A percentile compares a stretch with the other conserved stretches of the same genome.
Conservation (phyloP, 2,888 invertebrate species). For the Cantharis flavilabris region DNA sequence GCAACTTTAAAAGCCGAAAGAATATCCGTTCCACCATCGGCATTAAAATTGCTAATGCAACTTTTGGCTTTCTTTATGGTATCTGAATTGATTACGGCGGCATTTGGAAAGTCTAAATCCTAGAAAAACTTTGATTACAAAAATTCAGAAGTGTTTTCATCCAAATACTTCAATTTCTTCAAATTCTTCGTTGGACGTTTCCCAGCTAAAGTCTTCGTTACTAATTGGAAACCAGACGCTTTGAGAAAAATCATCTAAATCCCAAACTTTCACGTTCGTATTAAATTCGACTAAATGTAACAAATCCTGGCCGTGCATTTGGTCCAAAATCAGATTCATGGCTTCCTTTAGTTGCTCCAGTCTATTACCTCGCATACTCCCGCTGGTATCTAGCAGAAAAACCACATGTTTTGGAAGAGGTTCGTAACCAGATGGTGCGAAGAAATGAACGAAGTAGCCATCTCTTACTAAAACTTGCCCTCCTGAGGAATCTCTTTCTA, state of each 20-base stretch:
- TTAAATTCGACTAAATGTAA: conserved; percentile 72
- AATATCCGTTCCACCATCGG: conserved; percentile 69
- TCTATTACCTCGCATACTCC: conserved; percentile 73
- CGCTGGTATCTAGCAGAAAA: conserved; percentile 77
- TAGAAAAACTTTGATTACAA: neutral
- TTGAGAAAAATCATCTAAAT: conserved; percentile 56
- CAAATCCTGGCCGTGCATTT: conserved; percentile 65
- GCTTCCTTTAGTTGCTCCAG: conserved; percentile 69
- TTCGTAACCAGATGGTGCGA: conserved; percentile 64
- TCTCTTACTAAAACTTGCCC: conserved; percentile 67
- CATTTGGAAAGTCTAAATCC: neutral
- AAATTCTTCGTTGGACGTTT: neutral
- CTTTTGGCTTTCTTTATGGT: neutral
- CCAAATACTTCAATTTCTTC: neutral
- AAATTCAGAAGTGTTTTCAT: neutral
- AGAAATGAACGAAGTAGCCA: conserved; percentile 78
- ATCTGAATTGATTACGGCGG: neutral
- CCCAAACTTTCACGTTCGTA: conserved; percentile 59
- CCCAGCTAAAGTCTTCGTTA: neutral
- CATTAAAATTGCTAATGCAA: neutral
- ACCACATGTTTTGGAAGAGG: conserved; percentile 69
- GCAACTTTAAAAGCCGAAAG: conserved; percentile 65
- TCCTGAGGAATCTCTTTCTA: conserved; percentile 61
- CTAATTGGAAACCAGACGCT: conserved; percentile 39
- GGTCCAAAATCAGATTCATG: conserved; percentile 67